phyloP scores from a whole-genome alignment of 2,113 vertebrate genomes.

The Corythornis madagascariensis region DNA sequence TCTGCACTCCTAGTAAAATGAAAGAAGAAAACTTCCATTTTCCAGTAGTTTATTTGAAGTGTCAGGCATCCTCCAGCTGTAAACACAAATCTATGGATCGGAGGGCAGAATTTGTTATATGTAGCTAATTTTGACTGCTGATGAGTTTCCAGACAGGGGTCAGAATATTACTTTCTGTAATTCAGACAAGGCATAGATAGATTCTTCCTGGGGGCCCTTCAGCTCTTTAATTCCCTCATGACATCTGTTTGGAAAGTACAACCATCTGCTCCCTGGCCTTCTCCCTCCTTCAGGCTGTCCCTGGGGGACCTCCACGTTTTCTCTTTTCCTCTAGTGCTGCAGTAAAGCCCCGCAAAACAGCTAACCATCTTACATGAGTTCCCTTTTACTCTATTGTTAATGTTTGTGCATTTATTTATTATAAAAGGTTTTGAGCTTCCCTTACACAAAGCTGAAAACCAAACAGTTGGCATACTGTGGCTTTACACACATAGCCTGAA shows the following conservation, averaged over 20 bases:
- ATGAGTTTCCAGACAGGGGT: neutral
- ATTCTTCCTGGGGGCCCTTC: conserved; percentile 25
- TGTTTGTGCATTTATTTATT: neutral
- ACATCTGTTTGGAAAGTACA: conserved; percentile 29
- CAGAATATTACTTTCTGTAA: neutral
- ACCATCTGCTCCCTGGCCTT: neutral
- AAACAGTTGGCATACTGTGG: rapidly evolving
- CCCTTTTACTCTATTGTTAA: neutral
- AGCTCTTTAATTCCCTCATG: conserved; percentile 9
- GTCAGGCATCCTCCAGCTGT: neutral
- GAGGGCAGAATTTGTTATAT: neutral
- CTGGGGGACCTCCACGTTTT: neutral
- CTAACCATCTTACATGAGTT: neutral
- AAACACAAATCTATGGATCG: neutral
- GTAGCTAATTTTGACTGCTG: neutral
- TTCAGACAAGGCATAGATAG: neutral
- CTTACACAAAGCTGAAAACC: neutral
- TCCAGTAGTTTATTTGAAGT: neutral
- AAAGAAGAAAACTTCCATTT: neutral
- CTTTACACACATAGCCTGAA: neutral
- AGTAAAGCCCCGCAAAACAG: neutral
- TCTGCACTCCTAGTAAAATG: neutral
- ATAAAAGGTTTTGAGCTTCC: neutral
- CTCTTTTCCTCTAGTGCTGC: neutral
- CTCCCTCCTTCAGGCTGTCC: neutral